phyloP scores from a whole-genome alignment of 2,797 vertebrate species.

The Poliocrania exsul region DNA sequence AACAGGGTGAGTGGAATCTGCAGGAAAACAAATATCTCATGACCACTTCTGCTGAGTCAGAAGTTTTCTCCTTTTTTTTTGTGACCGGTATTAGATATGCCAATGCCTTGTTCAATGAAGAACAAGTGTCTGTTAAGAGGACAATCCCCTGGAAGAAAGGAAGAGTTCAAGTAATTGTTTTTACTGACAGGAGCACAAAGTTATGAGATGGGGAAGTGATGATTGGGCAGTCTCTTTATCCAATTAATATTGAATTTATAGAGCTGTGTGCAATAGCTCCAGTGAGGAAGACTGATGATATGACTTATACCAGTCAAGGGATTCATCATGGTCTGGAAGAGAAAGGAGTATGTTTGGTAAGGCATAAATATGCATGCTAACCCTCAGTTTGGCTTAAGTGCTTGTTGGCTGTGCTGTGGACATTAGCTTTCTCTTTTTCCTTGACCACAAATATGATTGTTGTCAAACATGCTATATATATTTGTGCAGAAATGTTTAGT shows the following conservation, averaged over 20 bases:
- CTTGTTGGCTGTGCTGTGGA: not conserved
- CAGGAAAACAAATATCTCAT: not conserved
- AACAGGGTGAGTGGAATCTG: not conserved
- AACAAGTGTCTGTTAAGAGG: not conserved
- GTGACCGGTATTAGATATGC: not conserved
- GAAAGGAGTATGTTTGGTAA: not conserved
- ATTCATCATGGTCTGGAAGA: not conserved
- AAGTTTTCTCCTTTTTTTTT: not conserved
- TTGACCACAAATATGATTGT: not conserved
- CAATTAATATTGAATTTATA: constrained; percentile 13
- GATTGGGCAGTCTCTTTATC: not conserved
- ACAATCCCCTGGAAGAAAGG: not conserved
- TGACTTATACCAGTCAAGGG: not conserved
- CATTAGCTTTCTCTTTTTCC: not conserved
- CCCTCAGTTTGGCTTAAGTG: not conserved
- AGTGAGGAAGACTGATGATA: not conserved
- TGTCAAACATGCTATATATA: not conserved
- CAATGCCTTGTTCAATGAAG: not conserved
- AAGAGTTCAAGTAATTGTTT: not conserved
- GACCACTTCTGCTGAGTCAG: not conserved
- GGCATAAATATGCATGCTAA: not conserved
- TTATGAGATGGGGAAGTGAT: not conserved
- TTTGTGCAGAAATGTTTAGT: constrained; percentile 35
- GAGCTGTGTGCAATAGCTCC: not conserved
- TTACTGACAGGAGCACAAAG: not conserved